Evolutionary conservation across 2,888 invertebrate genomes (phyloP), one percentile per base, ranked within the genome.

Genomic region (Drosophila sordidula): DNA sequence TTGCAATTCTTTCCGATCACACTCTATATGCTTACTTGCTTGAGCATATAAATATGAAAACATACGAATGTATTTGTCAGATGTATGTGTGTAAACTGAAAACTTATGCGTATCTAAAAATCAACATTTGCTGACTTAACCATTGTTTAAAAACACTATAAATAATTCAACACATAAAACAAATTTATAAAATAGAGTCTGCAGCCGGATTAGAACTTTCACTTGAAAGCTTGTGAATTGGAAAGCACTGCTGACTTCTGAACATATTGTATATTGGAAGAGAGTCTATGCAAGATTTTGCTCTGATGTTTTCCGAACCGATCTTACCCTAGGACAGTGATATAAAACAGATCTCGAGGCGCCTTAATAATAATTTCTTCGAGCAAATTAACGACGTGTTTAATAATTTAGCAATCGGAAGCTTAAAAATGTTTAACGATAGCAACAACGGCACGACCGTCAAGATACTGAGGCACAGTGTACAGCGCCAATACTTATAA

Each of bases 151-250:
- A 74, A 54, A 74, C 59, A 38, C 63, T 45, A 73, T 77, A 50
- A 72, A 63, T 62, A 72, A 75, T 81, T 81, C 69, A 71, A 49
- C 62, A 70, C 58, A 67, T 63, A 56, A 64, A 62, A 41, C 62
- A 38, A 59, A 52, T 71, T 65, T 71, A 45, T 36, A 46, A 61
- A 39, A 34, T 12, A 34, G 12, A 34, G 50, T 65, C 22, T 81
- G 57, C 55, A 80, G 84, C 70, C 87, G 87, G 78, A 84, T 80
- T 87, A 82, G 82, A 82, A 82, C 82, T 82, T 82, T 82, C 82
- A 80, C 81, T 80, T 83, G 67, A 49, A 58, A 55, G 45, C 25
- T 36, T 42, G 41, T 44, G 42, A 49, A 41, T 67, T 64, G 55
- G 67, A 83, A 80, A 80, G 68, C 68, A 63, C 47, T 41, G 38